phyloP scores from a whole-genome alignment of 2,113 vertebrate species.

The Carassius carassius region DNA sequence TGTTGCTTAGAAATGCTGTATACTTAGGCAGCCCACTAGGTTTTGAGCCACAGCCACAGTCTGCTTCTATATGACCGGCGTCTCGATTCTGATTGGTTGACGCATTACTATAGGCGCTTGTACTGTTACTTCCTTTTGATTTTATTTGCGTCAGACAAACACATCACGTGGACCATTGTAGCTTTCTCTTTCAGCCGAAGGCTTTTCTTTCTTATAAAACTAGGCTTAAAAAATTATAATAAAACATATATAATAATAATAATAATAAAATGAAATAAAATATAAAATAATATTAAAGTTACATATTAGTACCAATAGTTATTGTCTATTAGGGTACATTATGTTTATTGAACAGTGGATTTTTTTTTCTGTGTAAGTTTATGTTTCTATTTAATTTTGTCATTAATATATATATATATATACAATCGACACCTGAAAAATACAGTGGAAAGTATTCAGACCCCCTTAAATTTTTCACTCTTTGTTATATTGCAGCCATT shows the following conservation, averaged over 20 bases:
- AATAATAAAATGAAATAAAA: too few relatives aligned
- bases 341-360: background rate
- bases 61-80: constrained; percentile 5
- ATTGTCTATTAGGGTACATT: background rate
- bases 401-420: background rate
- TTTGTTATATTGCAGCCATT: too few relatives aligned
- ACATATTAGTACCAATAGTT: background rate
- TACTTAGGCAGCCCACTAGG: background rate
- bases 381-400: background rate
- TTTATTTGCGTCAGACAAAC: constrained; percentile 59
- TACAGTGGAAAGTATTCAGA: too few relatives aligned
- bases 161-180: background rate
- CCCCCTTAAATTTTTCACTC: too few relatives aligned
- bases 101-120: constrained; percentile 23
- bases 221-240: background rate
- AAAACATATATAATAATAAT: too few relatives aligned
- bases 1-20: background rate
- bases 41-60: background rate
- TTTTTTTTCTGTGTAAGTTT: background rate
- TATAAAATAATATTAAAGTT: too few relatives aligned
- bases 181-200: background rate
- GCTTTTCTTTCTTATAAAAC: background rate
- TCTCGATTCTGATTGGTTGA: constrained; percentile 33
- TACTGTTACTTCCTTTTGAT: constrained; percentile 19
- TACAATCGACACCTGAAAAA: background rate